A percentile compares a stretch with the other conserved stretches of the same genome.
Evolutionary conservation across 2,113 vertebrate species (phyloP).

Genomic region (Etia nguti): DNA sequence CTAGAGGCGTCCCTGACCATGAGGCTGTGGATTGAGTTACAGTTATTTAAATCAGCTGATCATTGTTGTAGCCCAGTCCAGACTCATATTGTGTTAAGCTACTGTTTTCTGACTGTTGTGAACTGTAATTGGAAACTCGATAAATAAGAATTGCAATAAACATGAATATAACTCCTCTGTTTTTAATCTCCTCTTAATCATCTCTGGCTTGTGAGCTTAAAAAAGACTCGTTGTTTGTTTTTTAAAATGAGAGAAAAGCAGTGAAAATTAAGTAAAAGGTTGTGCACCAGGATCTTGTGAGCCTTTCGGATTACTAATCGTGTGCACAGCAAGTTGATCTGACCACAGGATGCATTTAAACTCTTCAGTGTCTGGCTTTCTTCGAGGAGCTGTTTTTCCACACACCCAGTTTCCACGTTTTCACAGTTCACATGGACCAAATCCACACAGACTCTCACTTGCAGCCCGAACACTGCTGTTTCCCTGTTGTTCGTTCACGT

Average conservation of each 20-base stretch:
- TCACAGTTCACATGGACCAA: neutral
- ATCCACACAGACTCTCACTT: neutral
- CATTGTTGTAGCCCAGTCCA: neutral
- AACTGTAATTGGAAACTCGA: neutral
- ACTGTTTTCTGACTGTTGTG: neutral
- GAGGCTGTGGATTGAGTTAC: neutral
- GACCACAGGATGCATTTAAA: neutral
- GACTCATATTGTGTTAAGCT: neutral
- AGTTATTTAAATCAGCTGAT: neutral
- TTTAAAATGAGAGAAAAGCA: neutral
- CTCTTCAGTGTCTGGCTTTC: neutral
- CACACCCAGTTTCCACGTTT: neutral
- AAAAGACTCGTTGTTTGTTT: neutral
- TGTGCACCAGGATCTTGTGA: neutral
- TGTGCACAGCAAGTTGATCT: neutral
- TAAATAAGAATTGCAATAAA: neutral
- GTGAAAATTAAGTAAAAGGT: neutral
- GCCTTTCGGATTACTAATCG: neutral
- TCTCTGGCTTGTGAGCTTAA: neutral
- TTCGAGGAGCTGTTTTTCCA: neutral
- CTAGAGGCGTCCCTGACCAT: rapidly evolving
- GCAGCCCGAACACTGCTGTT: neutral
- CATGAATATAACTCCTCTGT: neutral
- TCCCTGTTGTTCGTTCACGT: neutral
- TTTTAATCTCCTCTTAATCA: neutral